Evolutionary conservation across 2,888 invertebrate genomes (phyloP).

Genomic region (Morinoia aosen): DNA sequence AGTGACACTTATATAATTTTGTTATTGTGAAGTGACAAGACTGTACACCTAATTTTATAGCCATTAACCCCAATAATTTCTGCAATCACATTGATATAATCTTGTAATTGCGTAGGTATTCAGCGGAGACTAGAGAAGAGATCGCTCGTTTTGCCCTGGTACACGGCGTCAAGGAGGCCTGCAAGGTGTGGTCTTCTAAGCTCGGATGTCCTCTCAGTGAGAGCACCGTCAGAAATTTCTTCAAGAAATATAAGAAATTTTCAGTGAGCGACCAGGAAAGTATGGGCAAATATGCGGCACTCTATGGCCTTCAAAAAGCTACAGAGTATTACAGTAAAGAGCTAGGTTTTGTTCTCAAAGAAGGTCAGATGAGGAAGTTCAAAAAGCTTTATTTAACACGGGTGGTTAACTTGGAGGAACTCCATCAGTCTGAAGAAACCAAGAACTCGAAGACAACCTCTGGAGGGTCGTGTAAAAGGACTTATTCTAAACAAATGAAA

Average conservation of each 20-base stretch:
- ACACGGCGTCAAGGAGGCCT: constrained; percentile 69
- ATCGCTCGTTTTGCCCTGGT: constrained; percentile 69
- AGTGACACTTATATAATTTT: too few relatives aligned
- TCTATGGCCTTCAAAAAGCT: constrained; percentile 69
- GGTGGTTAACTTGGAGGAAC: constrained; percentile 58
- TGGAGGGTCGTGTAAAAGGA: constrained; percentile 54
- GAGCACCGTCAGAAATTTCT: constrained; percentile 70
- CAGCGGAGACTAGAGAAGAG: constrained; percentile 69
- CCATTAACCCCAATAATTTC: too few relatives aligned
- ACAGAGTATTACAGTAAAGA: constrained; percentile 68
- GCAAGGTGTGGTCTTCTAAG: constrained; percentile 68
- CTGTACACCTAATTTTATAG: too few relatives aligned
- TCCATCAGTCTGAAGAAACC: constrained; percentile 44
- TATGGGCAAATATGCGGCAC: constrained; percentile 69
- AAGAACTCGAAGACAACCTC: neutral
- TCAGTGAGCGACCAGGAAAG: constrained; percentile 69
- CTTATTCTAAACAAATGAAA: constrained; percentile 67
- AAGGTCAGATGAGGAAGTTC: constrained; percentile 69
- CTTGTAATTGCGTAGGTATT: constrained; percentile 61
- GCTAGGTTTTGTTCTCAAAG: constrained; percentile 68
- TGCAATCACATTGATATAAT: too few relatives aligned
- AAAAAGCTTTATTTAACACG: constrained; percentile 68
- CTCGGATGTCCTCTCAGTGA: constrained; percentile 69
- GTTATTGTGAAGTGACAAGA: too few relatives aligned
- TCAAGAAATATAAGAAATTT: constrained; percentile 68